phyloP scores from a whole-genome alignment of 2,113 vertebrate genomes.

The Alouatta palliata region DNA sequence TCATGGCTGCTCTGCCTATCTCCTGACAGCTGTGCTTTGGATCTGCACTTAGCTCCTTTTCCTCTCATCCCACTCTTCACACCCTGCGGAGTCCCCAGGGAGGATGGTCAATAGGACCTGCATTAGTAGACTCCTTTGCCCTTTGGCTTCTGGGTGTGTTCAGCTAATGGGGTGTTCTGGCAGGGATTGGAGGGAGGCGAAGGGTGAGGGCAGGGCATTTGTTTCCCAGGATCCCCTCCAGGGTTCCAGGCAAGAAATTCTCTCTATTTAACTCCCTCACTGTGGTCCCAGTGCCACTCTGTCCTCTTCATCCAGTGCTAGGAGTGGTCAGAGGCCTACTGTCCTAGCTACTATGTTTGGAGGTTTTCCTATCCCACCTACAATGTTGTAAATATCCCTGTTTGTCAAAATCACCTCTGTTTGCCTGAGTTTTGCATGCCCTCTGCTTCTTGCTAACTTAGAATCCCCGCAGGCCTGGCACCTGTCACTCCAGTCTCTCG shows the following conservation, averaged over 20 bases:
- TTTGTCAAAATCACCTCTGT: not conserved
- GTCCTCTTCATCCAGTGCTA: not conserved
- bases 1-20: not conserved
- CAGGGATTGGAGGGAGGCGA: not conserved
- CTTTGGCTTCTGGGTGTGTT: not conserved
- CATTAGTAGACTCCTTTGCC: not conserved
- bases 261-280: no score
- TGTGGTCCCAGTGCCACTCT: not conserved
- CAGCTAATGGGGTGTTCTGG: not conserved
- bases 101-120: rapidly evolving
- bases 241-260: not conserved
- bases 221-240: not conserved
- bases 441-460: not conserved
- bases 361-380: not conserved
- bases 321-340: not conserved
- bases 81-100: no score
- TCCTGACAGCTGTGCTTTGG: not conserved
- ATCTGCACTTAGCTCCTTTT: not conserved
- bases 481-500: not conserved
- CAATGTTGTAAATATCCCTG: not conserved
- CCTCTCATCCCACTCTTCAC: not conserved
- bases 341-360: no score
- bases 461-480: not conserved
- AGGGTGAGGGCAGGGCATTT: not conserved
- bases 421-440: not conserved